Evolutionary conservation across 1,140 invertebrate genomes (phyloP).

Genomic region (Magallana angulata): DNA sequence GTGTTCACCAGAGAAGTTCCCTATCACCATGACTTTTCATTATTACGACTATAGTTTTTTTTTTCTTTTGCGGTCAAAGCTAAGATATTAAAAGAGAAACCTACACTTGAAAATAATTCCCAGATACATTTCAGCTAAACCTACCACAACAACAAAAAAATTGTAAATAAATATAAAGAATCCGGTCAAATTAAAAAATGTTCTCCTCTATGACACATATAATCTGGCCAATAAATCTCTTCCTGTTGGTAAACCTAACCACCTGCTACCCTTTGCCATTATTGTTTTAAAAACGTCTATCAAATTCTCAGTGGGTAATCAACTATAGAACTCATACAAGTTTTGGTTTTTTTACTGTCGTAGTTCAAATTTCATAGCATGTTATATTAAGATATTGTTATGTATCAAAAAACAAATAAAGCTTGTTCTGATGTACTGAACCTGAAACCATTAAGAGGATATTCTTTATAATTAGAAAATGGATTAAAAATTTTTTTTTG

Average conservation of each 20-base stretch:
- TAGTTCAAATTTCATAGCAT: slow-evolving; percentile 24
- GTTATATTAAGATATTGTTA: not conserved
- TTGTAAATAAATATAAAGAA: not conserved
- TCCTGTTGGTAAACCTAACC: not conserved
- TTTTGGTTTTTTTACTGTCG: not conserved
- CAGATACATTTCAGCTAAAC: not conserved
- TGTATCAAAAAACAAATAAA: no score
- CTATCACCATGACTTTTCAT: slow-evolving; percentile 33
- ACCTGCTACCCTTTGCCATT: slow-evolving; percentile 17
- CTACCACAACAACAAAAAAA: not conserved
- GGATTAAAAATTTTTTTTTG: no score
- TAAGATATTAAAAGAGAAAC: not conserved
- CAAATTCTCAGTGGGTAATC: slow-evolving; percentile 1
- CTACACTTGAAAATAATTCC: not conserved
- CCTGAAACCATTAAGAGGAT: no score
- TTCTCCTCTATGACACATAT: not conserved
- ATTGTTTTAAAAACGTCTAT: slow-evolving; percentile 10
- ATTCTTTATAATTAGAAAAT: no score
- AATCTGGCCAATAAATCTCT: slow-evolving; percentile 12
- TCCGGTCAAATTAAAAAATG: not conserved
- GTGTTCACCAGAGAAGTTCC: not conserved
- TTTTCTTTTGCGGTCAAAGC: not conserved
- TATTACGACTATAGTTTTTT: not conserved
- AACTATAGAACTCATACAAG: not conserved
- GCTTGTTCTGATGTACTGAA: no score